Percentiles rank a stretch among this genome's conserved stretches.
phyloP scores from a whole-genome alignment of 2,797 vertebrate genomes.

The Poeciliopsis presidionis region DNA sequence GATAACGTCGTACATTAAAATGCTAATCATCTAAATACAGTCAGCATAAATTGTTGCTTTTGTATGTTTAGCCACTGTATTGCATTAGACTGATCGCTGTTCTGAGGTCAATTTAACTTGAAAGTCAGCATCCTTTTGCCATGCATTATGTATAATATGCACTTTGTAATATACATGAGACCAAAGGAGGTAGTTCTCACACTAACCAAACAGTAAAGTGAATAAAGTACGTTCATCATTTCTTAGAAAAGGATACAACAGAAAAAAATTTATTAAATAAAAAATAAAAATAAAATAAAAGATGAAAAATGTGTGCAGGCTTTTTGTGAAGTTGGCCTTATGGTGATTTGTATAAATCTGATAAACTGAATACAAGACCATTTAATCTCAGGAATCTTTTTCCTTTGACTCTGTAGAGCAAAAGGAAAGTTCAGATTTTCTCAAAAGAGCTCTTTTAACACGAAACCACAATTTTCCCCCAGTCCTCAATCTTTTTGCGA shows the following conservation, averaged over 20 bases:
- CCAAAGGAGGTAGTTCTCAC: background rate
- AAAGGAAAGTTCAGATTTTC: background rate
- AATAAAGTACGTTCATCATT: background rate
- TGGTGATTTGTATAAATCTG: background rate
- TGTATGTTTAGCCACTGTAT: background rate
- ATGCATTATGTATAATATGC: background rate
- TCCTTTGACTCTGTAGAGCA: background rate
- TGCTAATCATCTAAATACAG: background rate
- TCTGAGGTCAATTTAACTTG: background rate
- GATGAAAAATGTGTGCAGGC: background rate
- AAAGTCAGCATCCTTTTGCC: background rate
- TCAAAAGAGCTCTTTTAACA: background rate
- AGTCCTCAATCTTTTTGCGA: background rate
- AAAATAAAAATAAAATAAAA: background rate
- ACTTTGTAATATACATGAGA: background rate
- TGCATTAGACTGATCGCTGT: background rate
- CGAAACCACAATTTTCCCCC: background rate
- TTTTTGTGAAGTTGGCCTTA: background rate
- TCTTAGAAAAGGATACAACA: background rate
- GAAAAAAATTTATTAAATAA: too few species aligned
- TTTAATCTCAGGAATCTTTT: background rate
- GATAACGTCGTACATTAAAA: background rate
- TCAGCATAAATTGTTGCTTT: background rate
- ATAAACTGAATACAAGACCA: background rate
- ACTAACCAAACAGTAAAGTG: background rate